Percentiles rank a stretch among this genome's conserved stretches.
Evolutionary conservation across 2,113 vertebrate species (phyloP).

Genomic region (Brachypteracias leptosomus): DNA sequence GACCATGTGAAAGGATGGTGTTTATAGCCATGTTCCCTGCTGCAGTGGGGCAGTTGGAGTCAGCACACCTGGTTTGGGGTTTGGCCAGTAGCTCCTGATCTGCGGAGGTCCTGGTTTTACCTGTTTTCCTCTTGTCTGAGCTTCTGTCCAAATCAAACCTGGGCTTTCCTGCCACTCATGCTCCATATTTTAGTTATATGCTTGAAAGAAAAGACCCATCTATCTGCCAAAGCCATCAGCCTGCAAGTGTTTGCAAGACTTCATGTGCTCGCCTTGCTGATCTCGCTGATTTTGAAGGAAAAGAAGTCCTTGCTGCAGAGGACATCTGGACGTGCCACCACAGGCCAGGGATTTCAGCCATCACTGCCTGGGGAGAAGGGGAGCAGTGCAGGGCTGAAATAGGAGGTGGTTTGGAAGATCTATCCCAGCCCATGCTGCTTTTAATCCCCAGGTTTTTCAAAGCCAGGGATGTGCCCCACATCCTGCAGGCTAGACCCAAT

Average conservation of each 20-base stretch:
- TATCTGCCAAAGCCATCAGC: background rate
- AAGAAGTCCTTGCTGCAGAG: background rate
- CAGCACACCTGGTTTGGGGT: background rate
- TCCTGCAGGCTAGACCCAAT: background rate
- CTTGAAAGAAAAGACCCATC: background rate
- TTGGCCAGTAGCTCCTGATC: background rate
- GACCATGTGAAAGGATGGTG: background rate
- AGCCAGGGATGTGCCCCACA: background rate
- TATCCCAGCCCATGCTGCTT: background rate
- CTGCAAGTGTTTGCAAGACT: fast-evolving
- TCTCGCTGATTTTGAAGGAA: background rate
- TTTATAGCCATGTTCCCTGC: background rate
- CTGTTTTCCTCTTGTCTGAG: background rate
- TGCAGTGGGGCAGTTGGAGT: fast-evolving
- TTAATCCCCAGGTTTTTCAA: background rate
- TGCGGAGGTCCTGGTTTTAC: background rate
- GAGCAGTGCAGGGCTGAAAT: background rate
- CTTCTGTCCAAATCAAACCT: background rate
- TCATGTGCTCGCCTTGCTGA: background rate
- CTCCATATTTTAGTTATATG: background rate
- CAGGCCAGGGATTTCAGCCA: fast-evolving
- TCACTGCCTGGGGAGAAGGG: background rate
- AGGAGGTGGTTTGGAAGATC: background rate
- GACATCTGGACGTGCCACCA: background rate
- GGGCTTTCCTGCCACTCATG: background rate